phyloP scores from a whole-genome alignment of 1,140 invertebrate genomes.

The Diorhabda sublineata region DNA sequence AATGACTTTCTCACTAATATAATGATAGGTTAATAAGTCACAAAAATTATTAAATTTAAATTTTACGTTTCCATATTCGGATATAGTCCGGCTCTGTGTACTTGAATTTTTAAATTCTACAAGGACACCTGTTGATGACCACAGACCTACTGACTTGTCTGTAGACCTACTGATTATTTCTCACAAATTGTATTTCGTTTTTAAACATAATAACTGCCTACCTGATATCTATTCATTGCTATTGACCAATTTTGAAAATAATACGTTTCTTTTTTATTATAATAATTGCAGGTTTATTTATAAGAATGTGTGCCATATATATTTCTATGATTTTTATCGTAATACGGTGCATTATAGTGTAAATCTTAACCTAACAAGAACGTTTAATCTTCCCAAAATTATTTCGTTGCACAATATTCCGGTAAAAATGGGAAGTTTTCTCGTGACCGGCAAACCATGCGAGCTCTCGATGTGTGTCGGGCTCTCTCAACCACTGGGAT shows the following conservation, averaged over 20 bases:
- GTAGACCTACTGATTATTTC: conserved; percentile 16
- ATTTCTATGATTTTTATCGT: too few relatives aligned
- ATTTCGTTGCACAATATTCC: background rate
- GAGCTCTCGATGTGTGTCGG: background rate
- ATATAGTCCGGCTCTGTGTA: too few relatives aligned
- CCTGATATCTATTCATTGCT: conserved; percentile 1
- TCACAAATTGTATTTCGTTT: conserved; percentile 6
- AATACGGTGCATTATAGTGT: too few relatives aligned
- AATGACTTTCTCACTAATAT: too few relatives aligned
- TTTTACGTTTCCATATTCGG: too few relatives aligned
- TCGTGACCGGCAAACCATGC: background rate
- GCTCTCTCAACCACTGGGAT: background rate
- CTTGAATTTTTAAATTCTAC: background rate
- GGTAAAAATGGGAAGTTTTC: background rate
- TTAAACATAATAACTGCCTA: conserved; percentile 6
- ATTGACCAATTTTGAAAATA: conserved; percentile 10
- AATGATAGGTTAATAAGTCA: too few relatives aligned
- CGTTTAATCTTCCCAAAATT: too few relatives aligned
- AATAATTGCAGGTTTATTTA: background rate
- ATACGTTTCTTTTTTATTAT: background rate
- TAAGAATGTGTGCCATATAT: too few relatives aligned
- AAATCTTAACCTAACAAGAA: too few relatives aligned
- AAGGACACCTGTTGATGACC: conserved; percentile 14
- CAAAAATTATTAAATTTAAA: too few relatives aligned
- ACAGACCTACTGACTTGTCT: conserved; percentile 6